Percentiles rank a stretch among this genome's conserved stretches.
Conservation (phyloP, 2,113 vertebrate species). For the Heterochromis multidens region DNA sequence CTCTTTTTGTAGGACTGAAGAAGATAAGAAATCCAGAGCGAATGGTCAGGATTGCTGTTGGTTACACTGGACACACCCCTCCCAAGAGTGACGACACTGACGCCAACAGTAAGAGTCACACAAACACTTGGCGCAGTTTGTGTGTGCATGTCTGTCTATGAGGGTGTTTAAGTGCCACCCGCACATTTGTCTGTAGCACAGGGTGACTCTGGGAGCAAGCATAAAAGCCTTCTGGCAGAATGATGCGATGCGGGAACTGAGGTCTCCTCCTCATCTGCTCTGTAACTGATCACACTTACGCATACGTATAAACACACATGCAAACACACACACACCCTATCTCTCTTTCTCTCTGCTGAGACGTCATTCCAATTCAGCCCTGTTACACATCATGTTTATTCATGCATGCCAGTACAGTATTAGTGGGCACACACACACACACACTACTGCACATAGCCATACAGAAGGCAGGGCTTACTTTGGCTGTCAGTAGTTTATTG, state of each 20-base stretch:
- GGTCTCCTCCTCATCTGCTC: constrained; percentile 68
- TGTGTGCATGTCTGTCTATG: background rate
- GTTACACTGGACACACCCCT: constrained; percentile 78
- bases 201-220: constrained; percentile 66
- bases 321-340: constrained; percentile 12
- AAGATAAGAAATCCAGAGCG: constrained; percentile 80
- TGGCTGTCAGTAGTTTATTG: constrained; percentile 76
- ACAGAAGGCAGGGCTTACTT: constrained; percentile 64
- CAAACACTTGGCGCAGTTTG: constrained; percentile 37
- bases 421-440: constrained; percentile 35
- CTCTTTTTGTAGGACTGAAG: constrained; percentile 71
- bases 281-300: constrained; percentile 54
- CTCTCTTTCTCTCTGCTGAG: constrained; percentile 51
- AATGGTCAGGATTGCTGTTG: constrained; percentile 78
- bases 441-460: constrained; percentile 24
- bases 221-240: constrained; percentile 71
- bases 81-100: constrained; percentile 79
- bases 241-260: constrained; percentile 63
- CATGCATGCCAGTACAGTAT: constrained; percentile 72
- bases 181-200: constrained; percentile 49
- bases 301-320: background rate
- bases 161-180: constrained; percentile 38
- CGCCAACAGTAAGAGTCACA: constrained; percentile 77
- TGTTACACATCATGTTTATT: constrained; percentile 78
- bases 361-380: constrained; percentile 74